Percentiles rank a stretch among this genome's conserved stretches.
Conservation (phyloP, 2,113 vertebrate species). For the Oxyruncus cristatus region DNA sequence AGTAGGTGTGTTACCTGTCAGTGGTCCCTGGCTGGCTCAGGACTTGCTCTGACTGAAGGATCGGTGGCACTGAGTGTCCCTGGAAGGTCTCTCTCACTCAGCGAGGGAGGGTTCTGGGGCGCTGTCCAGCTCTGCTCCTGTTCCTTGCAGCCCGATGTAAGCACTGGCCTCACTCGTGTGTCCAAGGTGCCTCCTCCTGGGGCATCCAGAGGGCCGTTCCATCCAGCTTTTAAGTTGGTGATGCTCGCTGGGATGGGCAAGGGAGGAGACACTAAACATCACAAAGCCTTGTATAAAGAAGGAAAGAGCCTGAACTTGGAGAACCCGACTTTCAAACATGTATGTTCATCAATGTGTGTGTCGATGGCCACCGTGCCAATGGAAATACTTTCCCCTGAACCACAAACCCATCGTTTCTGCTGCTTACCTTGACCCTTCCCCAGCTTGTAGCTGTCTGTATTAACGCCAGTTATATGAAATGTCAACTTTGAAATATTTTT, state of each 20-base stretch:
- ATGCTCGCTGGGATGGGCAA: neutral
- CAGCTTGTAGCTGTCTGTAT: neutral
- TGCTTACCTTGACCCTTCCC: neutral
- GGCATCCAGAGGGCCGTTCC: neutral
- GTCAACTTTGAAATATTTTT: neutral
- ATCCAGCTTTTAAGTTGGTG: neutral
- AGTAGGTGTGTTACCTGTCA: neutral
- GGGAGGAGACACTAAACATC: neutral
- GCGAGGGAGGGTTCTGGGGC: neutral
- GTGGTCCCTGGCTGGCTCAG: neutral
- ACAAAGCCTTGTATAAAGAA: neutral
- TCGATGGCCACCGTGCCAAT: neutral
- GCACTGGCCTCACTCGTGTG: neutral
- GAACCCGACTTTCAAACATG: fast-evolving
- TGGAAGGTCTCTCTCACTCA: neutral
- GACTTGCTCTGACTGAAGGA: neutral
- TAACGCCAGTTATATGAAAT: neutral
- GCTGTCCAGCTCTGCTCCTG: neutral
- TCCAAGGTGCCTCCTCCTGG: neutral
- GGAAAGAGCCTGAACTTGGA: neutral
- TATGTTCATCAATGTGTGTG: neutral
- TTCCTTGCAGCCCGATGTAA: fast-evolving
- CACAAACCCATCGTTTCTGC: neutral
- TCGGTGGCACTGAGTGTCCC: fast-evolving
- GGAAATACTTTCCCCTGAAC: neutral